A percentile compares a stretch with the other conserved stretches of the same genome.
phyloP scores from a whole-genome alignment of 92 coral and sea anemone species.

The Metridium senile region DNA sequence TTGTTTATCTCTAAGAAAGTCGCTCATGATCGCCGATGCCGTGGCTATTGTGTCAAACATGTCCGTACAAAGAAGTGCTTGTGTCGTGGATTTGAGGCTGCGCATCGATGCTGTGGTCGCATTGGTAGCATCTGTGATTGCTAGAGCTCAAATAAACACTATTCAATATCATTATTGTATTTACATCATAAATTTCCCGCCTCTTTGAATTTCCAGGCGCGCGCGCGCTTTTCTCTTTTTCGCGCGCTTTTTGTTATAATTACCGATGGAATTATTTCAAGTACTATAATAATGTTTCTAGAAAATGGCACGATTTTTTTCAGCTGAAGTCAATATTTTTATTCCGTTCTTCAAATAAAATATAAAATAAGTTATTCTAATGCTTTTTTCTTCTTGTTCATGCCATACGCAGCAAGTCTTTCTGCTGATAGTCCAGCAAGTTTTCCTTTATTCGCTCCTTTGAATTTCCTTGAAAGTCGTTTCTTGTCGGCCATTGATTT shows the following conservation, averaged over 20 bases:
- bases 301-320: no score
- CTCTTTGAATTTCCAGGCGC: no score
- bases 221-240: no score
- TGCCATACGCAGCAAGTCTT: slow-evolving; percentile 89
- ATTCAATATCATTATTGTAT: no score
- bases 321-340: no score
- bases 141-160: slow-evolving; percentile 13
- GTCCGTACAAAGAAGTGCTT: slow-evolving; percentile 84
- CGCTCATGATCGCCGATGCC: slow-evolving; percentile 58
- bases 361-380: background rate
- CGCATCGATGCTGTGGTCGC: slow-evolving; percentile 91
- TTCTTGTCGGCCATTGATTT: slow-evolving; percentile 70
- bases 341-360: background rate
- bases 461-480: slow-evolving; percentile 72
- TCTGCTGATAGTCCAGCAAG: slow-evolving; percentile 77
- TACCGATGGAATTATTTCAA: no score
- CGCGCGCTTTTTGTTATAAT: no score
- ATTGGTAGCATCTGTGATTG: slow-evolving; percentile 88
- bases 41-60: slow-evolving; percentile 81
- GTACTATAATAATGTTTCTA: no score
- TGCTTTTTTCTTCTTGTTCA: slow-evolving; percentile 50
- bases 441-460: slow-evolving; percentile 79
- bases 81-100: slow-evolving; percentile 86
- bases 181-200: no score
- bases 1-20: slow-evolving; percentile 40